Conservation (phyloP, 2,888 invertebrate genomes). For the Drosophila maculinotata region DNA sequence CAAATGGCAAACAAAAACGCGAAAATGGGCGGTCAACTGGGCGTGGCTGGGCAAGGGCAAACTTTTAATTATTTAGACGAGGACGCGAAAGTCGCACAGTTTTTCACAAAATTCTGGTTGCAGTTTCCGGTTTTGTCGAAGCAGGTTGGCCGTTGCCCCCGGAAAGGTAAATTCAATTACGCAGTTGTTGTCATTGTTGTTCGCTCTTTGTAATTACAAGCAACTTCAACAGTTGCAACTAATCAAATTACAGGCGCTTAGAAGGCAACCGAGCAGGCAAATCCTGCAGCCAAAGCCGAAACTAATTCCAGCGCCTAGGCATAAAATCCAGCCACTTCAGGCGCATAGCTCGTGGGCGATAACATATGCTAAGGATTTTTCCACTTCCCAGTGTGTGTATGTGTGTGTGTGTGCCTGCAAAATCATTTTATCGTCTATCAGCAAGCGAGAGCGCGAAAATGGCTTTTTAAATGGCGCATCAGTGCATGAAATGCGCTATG, state of each 20-base stretch:
- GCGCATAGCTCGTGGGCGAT: slow-evolving; percentile 28
- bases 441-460: slow-evolving; percentile 51
- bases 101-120: slow-evolving; percentile 41
- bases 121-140: slow-evolving; percentile 34
- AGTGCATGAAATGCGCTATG: slow-evolving; percentile 73
- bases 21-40: slow-evolving; percentile 26
- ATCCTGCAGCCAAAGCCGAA: slow-evolving; percentile 3
- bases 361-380: slow-evolving; percentile 57
- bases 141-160: slow-evolving; percentile 13
- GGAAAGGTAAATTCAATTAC: slow-evolving; percentile 54
- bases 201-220: slow-evolving; percentile 50
- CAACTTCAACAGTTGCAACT: slow-evolving; percentile 42
- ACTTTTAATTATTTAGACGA: slow-evolving; percentile 74
- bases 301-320: slow-evolving; percentile 17
- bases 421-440: slow-evolving; percentile 51
- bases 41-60: slow-evolving; percentile 47
- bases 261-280: background rate
- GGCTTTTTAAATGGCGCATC: slow-evolving; percentile 72
- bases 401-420: slow-evolving; percentile 17
- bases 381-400: slow-evolving; percentile 13
- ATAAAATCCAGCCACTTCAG: slow-evolving; percentile 20
- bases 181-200: slow-evolving; percentile 23
- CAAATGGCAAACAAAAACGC: slow-evolving; percentile 65
- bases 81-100: slow-evolving; percentile 50
- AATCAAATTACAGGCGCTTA: slow-evolving; percentile 51